Percentiles rank a stretch among this genome's conserved stretches.
These are phyloP conservation scores for Sipha flava DNA, from an alignment of 1,140 invertebrate species.

Conservation along the genomic window DNA sequence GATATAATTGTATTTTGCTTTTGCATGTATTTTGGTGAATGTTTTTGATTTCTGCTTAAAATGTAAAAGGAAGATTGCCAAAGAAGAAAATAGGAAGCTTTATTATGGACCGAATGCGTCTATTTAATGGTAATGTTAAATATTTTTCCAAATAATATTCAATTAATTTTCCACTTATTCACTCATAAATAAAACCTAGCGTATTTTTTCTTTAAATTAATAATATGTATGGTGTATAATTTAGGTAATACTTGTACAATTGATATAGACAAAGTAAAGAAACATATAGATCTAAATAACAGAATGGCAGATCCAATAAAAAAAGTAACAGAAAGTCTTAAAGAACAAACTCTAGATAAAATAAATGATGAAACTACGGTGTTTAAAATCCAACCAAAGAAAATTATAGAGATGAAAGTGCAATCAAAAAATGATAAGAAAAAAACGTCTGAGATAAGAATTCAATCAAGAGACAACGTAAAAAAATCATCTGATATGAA, in stretches of 20 bases:
- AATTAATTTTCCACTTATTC: background rate
- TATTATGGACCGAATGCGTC: slow-evolving; percentile 21
- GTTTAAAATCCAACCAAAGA: background rate
- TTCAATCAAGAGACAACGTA: background rate
- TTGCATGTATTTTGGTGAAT: slow-evolving; percentile 28
- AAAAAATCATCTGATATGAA: background rate
- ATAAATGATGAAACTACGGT: background rate
- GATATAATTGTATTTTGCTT: slow-evolving; percentile 19
- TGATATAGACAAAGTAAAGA: background rate
- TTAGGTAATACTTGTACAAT: slow-evolving; percentile 7
- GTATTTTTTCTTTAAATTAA: too few relatives aligned
- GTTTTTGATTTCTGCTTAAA: slow-evolving; percentile 18
- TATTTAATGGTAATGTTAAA: slow-evolving; percentile 8
- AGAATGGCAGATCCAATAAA: background rate
- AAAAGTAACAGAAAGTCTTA: background rate
- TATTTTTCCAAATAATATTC: background rate
- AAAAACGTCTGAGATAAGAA: background rate
- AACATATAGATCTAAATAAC: background rate
- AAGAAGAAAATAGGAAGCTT: slow-evolving; percentile 19
- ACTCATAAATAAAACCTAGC: too few relatives aligned
- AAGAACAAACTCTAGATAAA: background rate
- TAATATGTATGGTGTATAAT: background rate
- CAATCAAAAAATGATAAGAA: background rate
- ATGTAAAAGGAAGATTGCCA: slow-evolving; percentile 26
- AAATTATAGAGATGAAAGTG: background rate